Conservation (phyloP, 2,797 vertebrate genomes). For the Pseudochirops cupreus region DNA sequence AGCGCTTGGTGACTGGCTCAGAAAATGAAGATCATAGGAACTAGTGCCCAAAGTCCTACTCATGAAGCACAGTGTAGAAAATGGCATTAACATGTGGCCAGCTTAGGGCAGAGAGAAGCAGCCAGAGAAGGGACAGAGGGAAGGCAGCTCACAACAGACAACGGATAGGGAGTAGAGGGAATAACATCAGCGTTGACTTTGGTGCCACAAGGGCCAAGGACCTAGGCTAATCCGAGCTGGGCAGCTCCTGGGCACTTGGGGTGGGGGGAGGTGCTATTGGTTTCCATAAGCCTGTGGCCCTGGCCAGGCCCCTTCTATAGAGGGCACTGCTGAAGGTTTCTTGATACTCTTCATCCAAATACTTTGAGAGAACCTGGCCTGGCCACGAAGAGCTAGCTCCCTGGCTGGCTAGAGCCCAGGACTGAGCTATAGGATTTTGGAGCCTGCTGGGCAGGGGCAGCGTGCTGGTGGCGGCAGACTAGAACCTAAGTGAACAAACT, state of each 20-base stretch:
- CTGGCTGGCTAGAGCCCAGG: slow-evolving; percentile 69
- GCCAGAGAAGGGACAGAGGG: slow-evolving; percentile 75
- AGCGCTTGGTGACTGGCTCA: slow-evolving; percentile 86
- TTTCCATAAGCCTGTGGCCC: slow-evolving; percentile 73
- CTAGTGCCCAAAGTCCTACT: slow-evolving; percentile 92
- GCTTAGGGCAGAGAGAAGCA: slow-evolving; percentile 81
- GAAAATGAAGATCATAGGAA: slow-evolving; percentile 90
- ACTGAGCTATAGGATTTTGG: slow-evolving; percentile 56
- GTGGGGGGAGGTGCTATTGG: slow-evolving; percentile 72
- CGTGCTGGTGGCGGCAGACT: background rate
- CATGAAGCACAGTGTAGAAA: slow-evolving; percentile 94
- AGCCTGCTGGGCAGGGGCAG: slow-evolving; percentile 38
- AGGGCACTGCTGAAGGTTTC: slow-evolving; percentile 71
- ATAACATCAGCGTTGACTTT: slow-evolving; percentile 79
- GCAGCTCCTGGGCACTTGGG: slow-evolving; percentile 82
- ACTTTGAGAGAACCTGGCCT: slow-evolving; percentile 66
- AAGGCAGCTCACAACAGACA: slow-evolving; percentile 57
- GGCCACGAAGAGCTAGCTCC: slow-evolving; percentile 71
- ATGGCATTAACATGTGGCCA: slow-evolving; percentile 89
- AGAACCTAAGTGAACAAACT: slow-evolving; percentile 61
- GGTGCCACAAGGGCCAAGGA: slow-evolving; percentile 76
- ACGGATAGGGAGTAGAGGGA: slow-evolving; percentile 77
- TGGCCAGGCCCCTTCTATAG: slow-evolving; percentile 55
- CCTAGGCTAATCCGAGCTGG: slow-evolving; percentile 78
- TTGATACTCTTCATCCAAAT: background rate